phyloP scores from a whole-genome alignment of 2,113 vertebrate species.

The Phasianus colchicus region DNA sequence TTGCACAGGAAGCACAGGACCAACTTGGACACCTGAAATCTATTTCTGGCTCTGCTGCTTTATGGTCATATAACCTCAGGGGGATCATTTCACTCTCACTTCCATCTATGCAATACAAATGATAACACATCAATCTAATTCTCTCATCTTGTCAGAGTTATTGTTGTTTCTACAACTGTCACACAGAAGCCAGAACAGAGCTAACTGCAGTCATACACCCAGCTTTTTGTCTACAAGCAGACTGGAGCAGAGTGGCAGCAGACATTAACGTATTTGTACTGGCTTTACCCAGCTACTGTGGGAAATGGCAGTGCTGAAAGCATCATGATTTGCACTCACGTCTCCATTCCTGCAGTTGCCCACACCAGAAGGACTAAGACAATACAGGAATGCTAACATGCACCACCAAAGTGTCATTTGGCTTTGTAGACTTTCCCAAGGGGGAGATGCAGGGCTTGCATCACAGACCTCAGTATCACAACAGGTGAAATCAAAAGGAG shows the following conservation, averaged over 20 bases:
- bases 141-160: background rate
- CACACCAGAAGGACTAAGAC: background rate
- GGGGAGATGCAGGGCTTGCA: background rate
- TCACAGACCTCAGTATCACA: background rate
- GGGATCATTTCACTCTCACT: background rate
- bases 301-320: background rate
- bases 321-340: background rate
- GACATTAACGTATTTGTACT: background rate
- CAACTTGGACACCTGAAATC: background rate
- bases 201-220: background rate
- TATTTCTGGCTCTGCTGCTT: background rate
- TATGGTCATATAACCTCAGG: background rate
- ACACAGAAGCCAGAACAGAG: background rate
- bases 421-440: background rate
- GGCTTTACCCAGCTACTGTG: background rate
- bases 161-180: background rate
- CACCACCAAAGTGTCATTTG: background rate
- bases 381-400: accelerated
- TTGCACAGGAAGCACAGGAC: background rate
- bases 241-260: accelerated
- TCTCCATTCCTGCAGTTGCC: background rate
- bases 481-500: background rate
- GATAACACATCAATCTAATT: background rate
- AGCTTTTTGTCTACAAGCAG: background rate
- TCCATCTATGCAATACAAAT: background rate